Evolutionary conservation across 2,888 invertebrate species (phyloP), one percentile per base, ranked within the genome.

Genomic region (Nowickia ferox): DNA sequence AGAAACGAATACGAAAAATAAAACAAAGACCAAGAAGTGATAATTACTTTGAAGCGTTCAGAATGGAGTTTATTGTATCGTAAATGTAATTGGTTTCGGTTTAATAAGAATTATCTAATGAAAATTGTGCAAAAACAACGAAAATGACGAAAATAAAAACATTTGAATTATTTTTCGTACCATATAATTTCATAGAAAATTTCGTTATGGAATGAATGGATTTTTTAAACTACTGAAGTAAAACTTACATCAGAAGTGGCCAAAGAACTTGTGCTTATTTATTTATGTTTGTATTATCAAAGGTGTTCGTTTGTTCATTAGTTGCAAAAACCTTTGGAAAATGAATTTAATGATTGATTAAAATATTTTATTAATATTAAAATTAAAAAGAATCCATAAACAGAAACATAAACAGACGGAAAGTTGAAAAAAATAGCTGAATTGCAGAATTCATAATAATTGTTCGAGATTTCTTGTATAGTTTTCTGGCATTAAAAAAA

Each of bases 61-160:
- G 88, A 88, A 89, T 89, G 87, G 88, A 87, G 88, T 91, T 91
- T 91, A 91, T 89, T 91, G 89, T 89, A 88, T 89, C 89, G 89
- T 91, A 91, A 91, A 91, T 90, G 91, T 89, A 91, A 91, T 91
- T 91, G 91, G 90, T 90, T 91, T 89, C 88, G 91, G 90, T 87
- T 87, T 89, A 90, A 90, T 81, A 69, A 74, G 78, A 76, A 79
- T 77, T 66, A 76, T 55, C 69, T 55, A 65, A 83, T 82, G 69
- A 51, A 76, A 83, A 74, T 61, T 59, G 51, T 38, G 1, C n/a
- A 15, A 57, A 11, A 66, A 46, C 46, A 71, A 79, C 42, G 42
- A 9, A 5, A 44, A 61, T n/a, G 61, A 68, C 17, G 40, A 44
- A 48, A 61, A 78, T 10, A 17, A 46, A 44, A 48, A 22, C 59